A percentile compares a stretch with the other conserved stretches of the same genome.
These are phyloP conservation scores for Mormyrus proboscirostris DNA, from an alignment of 2,797 vertebrate genomes.

Conservation along the genomic window DNA sequence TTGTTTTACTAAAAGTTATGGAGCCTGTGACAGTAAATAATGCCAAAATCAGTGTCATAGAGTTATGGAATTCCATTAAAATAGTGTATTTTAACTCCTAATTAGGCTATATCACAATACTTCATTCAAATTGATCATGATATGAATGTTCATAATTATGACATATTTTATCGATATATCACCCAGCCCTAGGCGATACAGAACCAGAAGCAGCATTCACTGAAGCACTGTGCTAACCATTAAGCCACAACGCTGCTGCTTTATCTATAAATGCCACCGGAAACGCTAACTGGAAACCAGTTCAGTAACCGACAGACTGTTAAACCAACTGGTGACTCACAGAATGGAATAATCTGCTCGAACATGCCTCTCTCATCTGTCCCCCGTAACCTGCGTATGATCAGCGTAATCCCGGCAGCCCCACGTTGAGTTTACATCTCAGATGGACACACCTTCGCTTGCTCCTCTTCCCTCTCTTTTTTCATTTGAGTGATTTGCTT, in stretches of 20 bases:
- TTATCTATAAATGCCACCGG: background rate
- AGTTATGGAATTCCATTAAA: background rate
- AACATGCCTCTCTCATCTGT: background rate
- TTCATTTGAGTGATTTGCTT: conserved; percentile 72
- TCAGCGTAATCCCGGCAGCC: background rate
- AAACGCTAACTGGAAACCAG: background rate
- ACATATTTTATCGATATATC: background rate
- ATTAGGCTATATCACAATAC: background rate
- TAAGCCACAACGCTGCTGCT: background rate
- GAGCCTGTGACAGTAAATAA: background rate
- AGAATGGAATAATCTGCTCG: background rate
- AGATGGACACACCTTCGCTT: conserved; percentile 55
- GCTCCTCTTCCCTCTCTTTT: conserved; percentile 62
- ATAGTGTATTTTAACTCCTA: background rate
- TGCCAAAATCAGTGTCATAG: background rate
- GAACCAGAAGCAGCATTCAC: background rate
- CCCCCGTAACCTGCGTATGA: background rate
- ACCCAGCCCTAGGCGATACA: background rate
- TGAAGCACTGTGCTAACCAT: background rate
- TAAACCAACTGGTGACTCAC: background rate
- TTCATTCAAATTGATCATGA: background rate
- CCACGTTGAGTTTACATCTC: background rate
- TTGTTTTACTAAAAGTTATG: background rate
- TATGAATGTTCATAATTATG: background rate
- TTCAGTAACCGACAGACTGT: background rate